Evolutionary conservation across 2,888 invertebrate genomes (phyloP).

Genomic region (Agrypnus murinus): DNA sequence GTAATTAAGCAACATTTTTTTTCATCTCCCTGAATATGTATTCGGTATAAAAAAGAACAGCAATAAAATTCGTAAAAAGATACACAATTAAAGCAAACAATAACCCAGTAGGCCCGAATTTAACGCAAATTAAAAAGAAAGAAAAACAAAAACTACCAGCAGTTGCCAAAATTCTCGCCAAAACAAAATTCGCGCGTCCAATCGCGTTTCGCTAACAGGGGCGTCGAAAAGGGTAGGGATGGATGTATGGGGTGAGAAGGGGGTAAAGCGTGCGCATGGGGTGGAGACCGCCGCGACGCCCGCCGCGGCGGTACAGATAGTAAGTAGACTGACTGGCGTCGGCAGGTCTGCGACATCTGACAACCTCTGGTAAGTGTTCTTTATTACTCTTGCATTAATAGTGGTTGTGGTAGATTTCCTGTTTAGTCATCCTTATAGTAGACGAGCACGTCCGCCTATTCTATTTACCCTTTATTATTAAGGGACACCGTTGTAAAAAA

Average conservation of each 20-base stretch:
- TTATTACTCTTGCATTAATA: slow-evolving; percentile 52
- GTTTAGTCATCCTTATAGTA: slow-evolving; percentile 38
- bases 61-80: slow-evolving; percentile 6
- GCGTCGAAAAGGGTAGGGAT: slow-evolving; percentile 67
- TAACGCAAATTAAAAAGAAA: slow-evolving; percentile 47
- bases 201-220: slow-evolving; percentile 61
- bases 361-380: slow-evolving; percentile 61
- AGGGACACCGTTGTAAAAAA: slow-evolving; percentile 6
- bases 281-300: slow-evolving; percentile 78
- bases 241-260: slow-evolving; percentile 64
- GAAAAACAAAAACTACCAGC: slow-evolving; percentile 55
- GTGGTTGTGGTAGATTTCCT: slow-evolving; percentile 45
- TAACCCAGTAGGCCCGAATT: slow-evolving; percentile 42
- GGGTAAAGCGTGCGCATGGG: slow-evolving; percentile 73
- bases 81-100: slow-evolving; percentile 40
- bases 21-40: neutral
- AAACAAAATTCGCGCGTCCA: slow-evolving; percentile 64
- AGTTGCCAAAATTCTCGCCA: slow-evolving; percentile 64
- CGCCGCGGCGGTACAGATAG: slow-evolving; percentile 75
- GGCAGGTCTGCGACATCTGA: slow-evolving; percentile 68
- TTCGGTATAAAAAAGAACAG: neutral
- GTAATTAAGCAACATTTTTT: too few species aligned
- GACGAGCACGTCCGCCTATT: slow-evolving; percentile 15
- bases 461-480: slow-evolving; percentile 10
- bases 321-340: slow-evolving; percentile 73